phyloP scores from a whole-genome alignment of 2,797 vertebrate species.

The Enteromius radiatus region DNA sequence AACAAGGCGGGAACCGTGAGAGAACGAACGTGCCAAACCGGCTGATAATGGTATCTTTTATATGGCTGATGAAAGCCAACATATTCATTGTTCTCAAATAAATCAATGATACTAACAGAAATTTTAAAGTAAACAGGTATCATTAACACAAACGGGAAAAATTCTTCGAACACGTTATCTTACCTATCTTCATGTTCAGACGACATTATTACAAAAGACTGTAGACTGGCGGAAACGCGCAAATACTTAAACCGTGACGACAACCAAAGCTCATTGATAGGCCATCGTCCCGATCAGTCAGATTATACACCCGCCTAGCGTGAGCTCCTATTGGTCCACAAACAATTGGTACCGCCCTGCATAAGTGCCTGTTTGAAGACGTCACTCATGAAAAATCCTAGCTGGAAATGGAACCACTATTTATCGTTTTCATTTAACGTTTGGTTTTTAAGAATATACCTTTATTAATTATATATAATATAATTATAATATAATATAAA shows the following conservation, averaged over 20 bases:
- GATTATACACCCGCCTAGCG: constrained; percentile 37
- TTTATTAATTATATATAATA: too few species aligned
- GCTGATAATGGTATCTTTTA: background rate
- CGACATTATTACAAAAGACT: constrained; percentile 85
- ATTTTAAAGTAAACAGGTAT: background rate
- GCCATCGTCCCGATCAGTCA: constrained; percentile 67
- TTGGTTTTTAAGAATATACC: too few species aligned
- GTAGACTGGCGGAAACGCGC: constrained; percentile 74
- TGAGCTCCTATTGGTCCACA: constrained; percentile 61
- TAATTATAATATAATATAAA: too few species aligned
- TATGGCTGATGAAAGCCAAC: background rate
- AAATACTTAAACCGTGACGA: constrained; percentile 71
- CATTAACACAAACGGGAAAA: accelerated
- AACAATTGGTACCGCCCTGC: background rate
- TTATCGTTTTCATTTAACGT: background rate
- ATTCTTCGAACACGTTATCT: constrained; percentile 51
- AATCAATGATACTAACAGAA: background rate
- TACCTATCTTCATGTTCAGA: constrained; percentile 83
- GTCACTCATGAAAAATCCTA: constrained; percentile 14
- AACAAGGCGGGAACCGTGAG: constrained; percentile 18
- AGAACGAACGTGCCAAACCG: background rate
- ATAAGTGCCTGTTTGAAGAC: background rate
- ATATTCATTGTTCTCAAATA: background rate
- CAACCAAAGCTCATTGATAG: constrained; percentile 67
- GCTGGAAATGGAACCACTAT: background rate